Base-by-base conservation (phyloP, 2,113 vertebrate species). In the Crotalus helleri region DNA sequence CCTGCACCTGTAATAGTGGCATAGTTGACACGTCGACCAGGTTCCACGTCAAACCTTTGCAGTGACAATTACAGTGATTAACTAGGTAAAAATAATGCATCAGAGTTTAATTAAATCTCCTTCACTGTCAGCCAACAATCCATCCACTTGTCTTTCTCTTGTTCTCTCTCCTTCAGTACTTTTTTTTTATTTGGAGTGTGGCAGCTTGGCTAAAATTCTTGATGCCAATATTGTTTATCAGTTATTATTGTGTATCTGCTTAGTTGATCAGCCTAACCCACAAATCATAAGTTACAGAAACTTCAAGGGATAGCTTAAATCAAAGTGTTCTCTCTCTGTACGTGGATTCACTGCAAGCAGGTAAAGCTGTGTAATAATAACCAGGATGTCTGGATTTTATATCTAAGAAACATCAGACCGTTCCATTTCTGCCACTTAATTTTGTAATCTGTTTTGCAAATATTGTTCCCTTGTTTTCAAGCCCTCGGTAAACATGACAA, bases 61-160 rank as follows among this genome's bases (percentile, higher is more conserved):
- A 69, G 93, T 92, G 93, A 94, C 91, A 92, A 58, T 55, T 81
- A 94, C 74, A 57, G 8, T 64, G 93, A 95, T 91, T 85, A 95
- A 92, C 58, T 92, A 85, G 88, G 92, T 93, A 95, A 94, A 96
- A 95, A 95, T 88, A 95, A 95, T 91, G 55, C 12, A 85, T 88
- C 53, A 81, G 61, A 21, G 74, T 91, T 94, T 88, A 93, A 91
- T 94, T 94, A 92, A 88, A 91, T 57, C 92, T 93, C 91, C 26
- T 39, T 93, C 88, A 92, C 90, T 64, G 89, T 64, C 89, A 46
- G 92, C 94, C 55, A 26, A 89, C 49, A 59, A 29, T n/a, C 88
- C 59, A 8, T 39, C 92, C 2, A 0, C 88, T 90, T 2, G 0
- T 49, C 51, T 53, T 57, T 86, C 90, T 33, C 49, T 46, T 46